phyloP scores from a whole-genome alignment of 2,113 vertebrate species.

The Xerus inauris region DNA sequence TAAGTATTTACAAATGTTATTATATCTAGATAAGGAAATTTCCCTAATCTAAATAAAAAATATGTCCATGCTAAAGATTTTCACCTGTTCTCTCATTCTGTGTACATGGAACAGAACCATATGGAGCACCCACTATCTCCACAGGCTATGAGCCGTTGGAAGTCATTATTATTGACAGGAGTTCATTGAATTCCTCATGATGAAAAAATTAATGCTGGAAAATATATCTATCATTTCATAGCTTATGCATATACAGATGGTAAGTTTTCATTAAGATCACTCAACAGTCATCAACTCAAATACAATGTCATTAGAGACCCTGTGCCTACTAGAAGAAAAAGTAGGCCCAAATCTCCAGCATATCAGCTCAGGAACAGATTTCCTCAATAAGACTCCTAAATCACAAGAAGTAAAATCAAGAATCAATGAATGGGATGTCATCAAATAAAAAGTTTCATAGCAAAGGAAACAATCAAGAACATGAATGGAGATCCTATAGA shows the following conservation, averaged over 20 bases:
- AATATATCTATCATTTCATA: not conserved
- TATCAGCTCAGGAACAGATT: too few relatives aligned
- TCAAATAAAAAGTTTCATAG: too few relatives aligned
- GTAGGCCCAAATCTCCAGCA: too few relatives aligned
- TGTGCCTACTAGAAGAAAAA: too few relatives aligned
- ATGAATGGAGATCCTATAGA: too few relatives aligned
- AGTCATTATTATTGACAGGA: not conserved
- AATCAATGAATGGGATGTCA: too few relatives aligned
- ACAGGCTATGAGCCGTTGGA: not conserved
- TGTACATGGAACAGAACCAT: not conserved
- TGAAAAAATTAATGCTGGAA: not conserved
- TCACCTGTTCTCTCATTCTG: not conserved
- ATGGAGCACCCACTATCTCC: too few relatives aligned
- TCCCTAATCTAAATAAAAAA: not conserved
- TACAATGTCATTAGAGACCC: not conserved
- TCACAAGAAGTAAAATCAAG: too few relatives aligned
- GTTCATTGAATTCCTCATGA: not conserved
- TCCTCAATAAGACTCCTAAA: too few relatives aligned
- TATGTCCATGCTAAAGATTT: not conserved
- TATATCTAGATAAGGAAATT: not conserved
- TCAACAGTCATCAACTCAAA: not conserved
- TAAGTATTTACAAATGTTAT: conserved; percentile 37
- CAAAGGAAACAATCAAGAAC: too few relatives aligned
- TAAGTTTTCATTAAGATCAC: not conserved
- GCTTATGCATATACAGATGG: not conserved